These are phyloP conservation scores for Gallirallus australis DNA, from an alignment of 2,797 vertebrate genomes.

Conservation along the genomic window DNA sequence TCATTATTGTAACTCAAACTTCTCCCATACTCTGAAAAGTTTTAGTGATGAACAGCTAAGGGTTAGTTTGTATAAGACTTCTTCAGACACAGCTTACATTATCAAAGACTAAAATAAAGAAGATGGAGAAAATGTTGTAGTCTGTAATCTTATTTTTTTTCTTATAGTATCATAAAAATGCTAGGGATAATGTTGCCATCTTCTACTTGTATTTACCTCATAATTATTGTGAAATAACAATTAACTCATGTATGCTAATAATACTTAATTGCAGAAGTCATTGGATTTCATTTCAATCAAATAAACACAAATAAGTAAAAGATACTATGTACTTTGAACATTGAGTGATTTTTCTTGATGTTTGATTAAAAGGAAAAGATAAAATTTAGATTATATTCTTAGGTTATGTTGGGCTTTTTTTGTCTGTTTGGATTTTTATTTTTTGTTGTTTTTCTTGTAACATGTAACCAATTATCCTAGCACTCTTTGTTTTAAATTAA, in stretches of 20 bases:
- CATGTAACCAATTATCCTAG: not conserved
- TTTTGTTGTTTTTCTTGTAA: not conserved
- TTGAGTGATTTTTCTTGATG: not conserved
- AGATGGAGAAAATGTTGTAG: not conserved
- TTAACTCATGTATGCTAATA: not conserved
- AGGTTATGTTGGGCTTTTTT: not conserved
- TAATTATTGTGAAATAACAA: not conserved
- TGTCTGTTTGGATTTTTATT: not conserved
- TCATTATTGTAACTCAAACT: not conserved
- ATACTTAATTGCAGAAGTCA: not conserved
- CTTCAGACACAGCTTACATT: not conserved
- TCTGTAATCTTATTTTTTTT: not conserved
- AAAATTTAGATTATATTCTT: not conserved
- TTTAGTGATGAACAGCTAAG: not conserved
- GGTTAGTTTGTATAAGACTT: not conserved
- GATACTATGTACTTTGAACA: not conserved
- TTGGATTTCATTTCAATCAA: not conserved
- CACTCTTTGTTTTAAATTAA: not conserved
- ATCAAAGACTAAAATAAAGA: not conserved
- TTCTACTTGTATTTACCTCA: not conserved
- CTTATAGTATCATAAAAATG: not conserved
- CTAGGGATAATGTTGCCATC: not conserved
- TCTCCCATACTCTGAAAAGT: not conserved
- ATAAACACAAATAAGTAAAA: not conserved
- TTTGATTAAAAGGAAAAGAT: fast-evolving